Evolutionary conservation across 2,113 vertebrate species (phyloP), one percentile per base, ranked within the genome.

Genomic region (Struthidea cinerea): DNA sequence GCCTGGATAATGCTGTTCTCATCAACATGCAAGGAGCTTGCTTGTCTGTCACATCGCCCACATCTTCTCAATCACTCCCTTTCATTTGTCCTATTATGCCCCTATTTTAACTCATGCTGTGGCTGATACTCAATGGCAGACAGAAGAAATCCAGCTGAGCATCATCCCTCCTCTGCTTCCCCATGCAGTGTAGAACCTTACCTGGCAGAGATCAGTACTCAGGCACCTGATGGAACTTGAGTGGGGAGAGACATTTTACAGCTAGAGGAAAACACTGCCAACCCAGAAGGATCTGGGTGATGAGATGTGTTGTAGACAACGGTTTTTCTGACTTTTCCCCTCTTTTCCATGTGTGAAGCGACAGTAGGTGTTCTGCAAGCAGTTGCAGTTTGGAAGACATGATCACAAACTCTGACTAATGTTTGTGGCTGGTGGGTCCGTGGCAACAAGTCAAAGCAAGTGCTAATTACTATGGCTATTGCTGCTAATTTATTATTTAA

Each of bases 11-110:
- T 92, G 95, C 94, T n/a, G 30, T 92, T 96, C 97, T 97, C 96
- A 97, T 97, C 97, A 97, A 97, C 96, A 98, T 98, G 97, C 97
- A 97, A 95, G 95, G 65, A 97, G 96, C 88, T 96, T 95, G 59
- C 97, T 96, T 97, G 96, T 97, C 97, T 97, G 97, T 97, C 97
- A 97, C 88, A 1, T 97, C 96, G 84, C 96, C 96, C 96, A 97
- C 96, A 97, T 97, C 96, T 97, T 97, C 96, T 98, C 97, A 98
- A 98, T 97, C 97, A 97, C 95, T 98, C 95, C 76, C 78, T 97
- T 97, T 97, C 96, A 97, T 97, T 97, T 97, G 95, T 96, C 97
- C 94, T 95, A 97, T 97, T 97, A 97, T 97, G 94, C 64, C 95
- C 92, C 89, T 90, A 84, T 96, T 97, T 97, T 97, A 96, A 96